Evolutionary conservation across 2,888 invertebrate species (phyloP).

Genomic region (Drosophila parthenogenetica): DNA sequence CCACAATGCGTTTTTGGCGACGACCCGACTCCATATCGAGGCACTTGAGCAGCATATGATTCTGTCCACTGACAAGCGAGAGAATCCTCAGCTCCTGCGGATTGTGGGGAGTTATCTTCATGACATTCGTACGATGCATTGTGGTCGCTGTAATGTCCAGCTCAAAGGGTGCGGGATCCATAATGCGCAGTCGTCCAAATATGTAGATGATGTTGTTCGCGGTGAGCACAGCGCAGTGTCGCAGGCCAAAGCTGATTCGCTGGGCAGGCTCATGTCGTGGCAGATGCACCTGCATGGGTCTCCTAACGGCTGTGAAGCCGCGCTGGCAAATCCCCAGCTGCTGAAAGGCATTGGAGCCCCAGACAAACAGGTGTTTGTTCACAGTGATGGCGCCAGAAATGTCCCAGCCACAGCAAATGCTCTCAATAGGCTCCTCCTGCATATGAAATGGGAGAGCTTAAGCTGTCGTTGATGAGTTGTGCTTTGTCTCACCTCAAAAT

Average conservation of each 20-base stretch:
- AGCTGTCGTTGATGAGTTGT: neutral
- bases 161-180: conserved; percentile 78
- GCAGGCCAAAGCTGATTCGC: conserved; percentile 82
- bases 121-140: conserved; percentile 78
- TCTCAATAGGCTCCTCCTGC: conserved; percentile 88
- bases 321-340: conserved; percentile 89
- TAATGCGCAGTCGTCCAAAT: conserved; percentile 81
- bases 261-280: conserved; percentile 79
- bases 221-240: conserved; percentile 83
- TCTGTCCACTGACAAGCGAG: conserved; percentile 92
- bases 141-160: conserved; percentile 78
- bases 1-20: conserved; percentile 86
- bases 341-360: conserved; percentile 93
- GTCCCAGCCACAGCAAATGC: conserved; percentile 93
- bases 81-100: conserved; percentile 85
- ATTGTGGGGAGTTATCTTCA: conserved; percentile 76
- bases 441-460: neutral
- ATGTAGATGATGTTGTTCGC: conserved; percentile 81
- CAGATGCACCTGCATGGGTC: conserved; percentile 80
- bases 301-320: conserved; percentile 81
- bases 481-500: conserved; percentile 83
- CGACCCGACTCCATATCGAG: conserved; percentile 56
- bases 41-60: conserved; percentile 87
- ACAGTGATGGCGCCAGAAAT: conserved; percentile 91
- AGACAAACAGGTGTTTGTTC: conserved; percentile 89